Evolutionary conservation across 2,888 invertebrate species (phyloP), one percentile per base, ranked within the genome.

Genomic region (Melanotus villosus): DNA sequence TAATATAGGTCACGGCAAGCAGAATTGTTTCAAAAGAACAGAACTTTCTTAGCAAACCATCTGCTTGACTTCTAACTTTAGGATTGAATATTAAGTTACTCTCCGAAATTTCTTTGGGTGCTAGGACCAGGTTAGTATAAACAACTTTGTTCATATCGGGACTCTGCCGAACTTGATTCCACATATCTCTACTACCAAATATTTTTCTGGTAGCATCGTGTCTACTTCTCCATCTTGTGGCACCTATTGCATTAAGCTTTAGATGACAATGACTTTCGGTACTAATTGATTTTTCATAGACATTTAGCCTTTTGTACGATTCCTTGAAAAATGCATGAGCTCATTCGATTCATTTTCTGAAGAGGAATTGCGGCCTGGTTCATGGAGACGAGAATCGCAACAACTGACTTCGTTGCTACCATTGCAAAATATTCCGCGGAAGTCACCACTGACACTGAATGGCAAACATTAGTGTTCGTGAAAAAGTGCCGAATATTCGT

Each of bases 171-270:
- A n/a, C n/a, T n/a, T n/a, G n/a, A n/a, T n/a, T n/a, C n/a, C n/a
- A n/a, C n/a, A n/a, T 30, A 14, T 54, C 54, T 12, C 4, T 16
- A 14, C 12, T 12, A 14, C 56, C 34, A 56, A 56, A 56, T 19
- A 56, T 56, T 19, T 34, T 56, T 4, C n/a, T 19, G 21, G 34
- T 34, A 18, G 56, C 36, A 56, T 56, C 56, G n/a, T 21, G 16
- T 56, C 36, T 34, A 18, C 56, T 56, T 21, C 36, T 34, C 56
- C 36, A 56, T 19, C 56, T 10, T 36, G 56, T 56, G 21, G 56
- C 56, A 9, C 56, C 36, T 34, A 56, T 36, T 4, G 36, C 36
- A 18, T 21, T 32, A 18, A 56, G 36, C 34, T 36, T 36, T 36
- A 36, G 30, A 26, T 26, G 30, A 26, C 30, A 7, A 26, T 26